These are phyloP conservation scores for Heliothis peltigera DNA, from an alignment of 2,888 invertebrate species.

Conservation along the genomic window DNA sequence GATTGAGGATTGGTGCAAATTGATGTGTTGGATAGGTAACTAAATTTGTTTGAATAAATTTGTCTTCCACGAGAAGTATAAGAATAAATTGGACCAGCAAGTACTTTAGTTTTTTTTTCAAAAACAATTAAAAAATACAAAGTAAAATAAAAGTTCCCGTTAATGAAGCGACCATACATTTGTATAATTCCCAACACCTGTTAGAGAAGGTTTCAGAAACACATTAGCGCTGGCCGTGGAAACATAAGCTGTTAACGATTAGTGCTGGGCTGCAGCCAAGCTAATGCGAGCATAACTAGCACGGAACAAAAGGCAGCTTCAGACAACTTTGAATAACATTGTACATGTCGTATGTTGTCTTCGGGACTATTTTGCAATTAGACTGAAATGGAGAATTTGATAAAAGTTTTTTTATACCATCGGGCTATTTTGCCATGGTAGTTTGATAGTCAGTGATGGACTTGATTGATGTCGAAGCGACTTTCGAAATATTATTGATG, in stretches of 20 bases:
- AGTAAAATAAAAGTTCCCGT: neutral
- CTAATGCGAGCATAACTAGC: slow-evolving; percentile 49
- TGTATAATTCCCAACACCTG: slow-evolving; percentile 27
- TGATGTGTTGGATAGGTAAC: neutral
- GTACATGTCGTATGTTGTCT: neutral
- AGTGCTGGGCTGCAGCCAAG: slow-evolving; percentile 56
- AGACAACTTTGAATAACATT: neutral
- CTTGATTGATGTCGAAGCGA: too few relatives aligned
- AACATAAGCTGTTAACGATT: slow-evolving; percentile 52
- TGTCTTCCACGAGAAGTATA: too few relatives aligned
- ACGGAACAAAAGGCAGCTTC: neutral
- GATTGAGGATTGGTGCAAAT: slow-evolving; percentile 7
- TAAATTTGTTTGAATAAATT: too few relatives aligned
- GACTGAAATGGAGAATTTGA: too few relatives aligned
- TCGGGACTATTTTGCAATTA: neutral
- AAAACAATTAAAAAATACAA: neutral
- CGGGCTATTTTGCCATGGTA: too few relatives aligned
- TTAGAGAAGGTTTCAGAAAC: slow-evolving; percentile 44
- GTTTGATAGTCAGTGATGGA: slow-evolving; percentile 21
- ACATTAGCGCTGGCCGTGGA: slow-evolving; percentile 53
- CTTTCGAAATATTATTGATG: too few relatives aligned
- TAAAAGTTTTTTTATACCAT: too few relatives aligned
- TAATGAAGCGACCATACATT: neutral
- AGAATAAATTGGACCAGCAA: too few relatives aligned
- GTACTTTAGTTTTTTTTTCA: neutral